These are phyloP conservation scores for Conger conger DNA, from an alignment of 2,113 vertebrate species.

Conservation along the genomic window DNA sequence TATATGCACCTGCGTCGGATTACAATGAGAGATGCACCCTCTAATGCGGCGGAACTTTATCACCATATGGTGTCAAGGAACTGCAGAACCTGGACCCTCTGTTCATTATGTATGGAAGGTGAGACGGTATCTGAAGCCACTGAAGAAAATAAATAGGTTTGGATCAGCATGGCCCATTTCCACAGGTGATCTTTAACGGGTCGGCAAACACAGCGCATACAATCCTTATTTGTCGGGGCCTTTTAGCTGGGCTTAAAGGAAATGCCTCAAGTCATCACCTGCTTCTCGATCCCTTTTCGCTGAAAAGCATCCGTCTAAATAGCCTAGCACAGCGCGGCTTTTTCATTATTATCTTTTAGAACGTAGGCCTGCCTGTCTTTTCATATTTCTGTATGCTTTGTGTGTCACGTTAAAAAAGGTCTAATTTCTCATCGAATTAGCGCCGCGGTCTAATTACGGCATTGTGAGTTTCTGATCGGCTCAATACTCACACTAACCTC, in stretches of 20 bases:
- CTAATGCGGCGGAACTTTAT: not conserved
- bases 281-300: not conserved
- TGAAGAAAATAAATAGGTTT: not conserved
- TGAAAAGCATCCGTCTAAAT: slow-evolving; percentile 9
- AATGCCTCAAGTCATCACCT: not conserved
- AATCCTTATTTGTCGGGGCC: not conserved
- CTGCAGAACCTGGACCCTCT: not conserved
- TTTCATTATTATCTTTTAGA: not conserved
- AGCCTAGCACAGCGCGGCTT: not conserved
- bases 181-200: not conserved
- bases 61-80: not conserved
- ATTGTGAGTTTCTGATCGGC: slow-evolving; percentile 43
- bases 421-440: slow-evolving; percentile 41
- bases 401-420: not conserved
- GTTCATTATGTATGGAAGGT: not conserved
- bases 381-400: not conserved
- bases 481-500: slow-evolving; percentile 47
- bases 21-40: slow-evolving; percentile 4
- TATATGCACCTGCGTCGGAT: not conserved
- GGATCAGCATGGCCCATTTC: not conserved
- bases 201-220: not conserved
- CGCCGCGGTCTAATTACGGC: slow-evolving; percentile 49
- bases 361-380: not conserved
- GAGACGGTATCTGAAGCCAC: not conserved
- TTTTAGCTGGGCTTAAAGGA: not conserved